Conservation (phyloP, 2,113 vertebrate species). For the Mus pahari region DNA sequence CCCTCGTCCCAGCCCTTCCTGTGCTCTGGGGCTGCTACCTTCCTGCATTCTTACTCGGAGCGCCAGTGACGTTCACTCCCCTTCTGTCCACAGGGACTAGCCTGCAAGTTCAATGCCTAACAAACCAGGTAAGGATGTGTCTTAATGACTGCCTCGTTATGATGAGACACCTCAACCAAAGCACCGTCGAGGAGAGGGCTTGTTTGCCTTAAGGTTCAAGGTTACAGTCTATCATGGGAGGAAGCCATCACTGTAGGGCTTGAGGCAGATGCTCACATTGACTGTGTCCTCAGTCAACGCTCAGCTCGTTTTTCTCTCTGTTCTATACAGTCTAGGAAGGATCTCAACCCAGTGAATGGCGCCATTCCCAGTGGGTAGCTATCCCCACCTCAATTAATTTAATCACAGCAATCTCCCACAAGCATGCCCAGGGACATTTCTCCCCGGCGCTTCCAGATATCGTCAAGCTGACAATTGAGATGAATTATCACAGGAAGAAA, state of each 20-base stretch:
- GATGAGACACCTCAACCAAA: not conserved
- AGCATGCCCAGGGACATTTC: not conserved
- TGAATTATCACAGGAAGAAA: not conserved
- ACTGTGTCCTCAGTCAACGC: not conserved
- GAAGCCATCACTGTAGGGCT: not conserved
- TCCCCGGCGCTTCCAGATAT: not conserved
- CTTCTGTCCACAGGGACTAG: not conserved
- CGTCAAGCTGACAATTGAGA: not conserved
- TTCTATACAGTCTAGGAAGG: too few relatives aligned
- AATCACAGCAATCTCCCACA: not conserved
- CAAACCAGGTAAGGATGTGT: not conserved
- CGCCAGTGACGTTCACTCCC: not conserved
- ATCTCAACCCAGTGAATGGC: not conserved
- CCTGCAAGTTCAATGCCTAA: not conserved
- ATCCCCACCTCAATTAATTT: not conserved
- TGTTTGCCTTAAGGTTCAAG: not conserved
- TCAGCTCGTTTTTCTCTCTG: not conserved
- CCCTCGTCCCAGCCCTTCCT: too few relatives aligned
- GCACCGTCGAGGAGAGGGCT: not conserved
- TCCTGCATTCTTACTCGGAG: not conserved
- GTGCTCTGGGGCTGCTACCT: not conserved
- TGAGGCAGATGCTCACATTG: not conserved
- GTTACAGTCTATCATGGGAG: not conserved
- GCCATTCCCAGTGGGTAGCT: too few relatives aligned
- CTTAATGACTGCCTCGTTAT: not conserved